phyloP scores from a whole-genome alignment of 2,797 vertebrate species.

The Lycodopsis pacificus region DNA sequence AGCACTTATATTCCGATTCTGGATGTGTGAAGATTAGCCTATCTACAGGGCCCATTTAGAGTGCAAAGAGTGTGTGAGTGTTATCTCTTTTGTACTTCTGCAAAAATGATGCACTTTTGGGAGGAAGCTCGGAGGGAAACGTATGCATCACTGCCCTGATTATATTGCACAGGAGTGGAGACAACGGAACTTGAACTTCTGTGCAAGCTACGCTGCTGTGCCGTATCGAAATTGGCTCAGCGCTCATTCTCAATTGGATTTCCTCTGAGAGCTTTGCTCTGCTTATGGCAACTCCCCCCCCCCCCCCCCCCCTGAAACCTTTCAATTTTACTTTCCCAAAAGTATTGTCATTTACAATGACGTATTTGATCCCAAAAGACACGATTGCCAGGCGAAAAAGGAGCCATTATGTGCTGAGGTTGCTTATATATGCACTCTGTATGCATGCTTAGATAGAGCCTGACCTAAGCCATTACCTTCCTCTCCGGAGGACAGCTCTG shows the following conservation, averaged over 20 bases:
- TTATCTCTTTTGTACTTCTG: background rate
- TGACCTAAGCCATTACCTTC: conserved; percentile 65
- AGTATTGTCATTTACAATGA: conserved; percentile 43
- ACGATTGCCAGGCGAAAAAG: conserved; percentile 54
- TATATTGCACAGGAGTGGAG: background rate
- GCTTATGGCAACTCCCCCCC: background rate
- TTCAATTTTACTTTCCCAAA: conserved; percentile 9
- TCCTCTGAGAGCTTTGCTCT: conserved; percentile 39
- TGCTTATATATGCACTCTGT: conserved; percentile 53
- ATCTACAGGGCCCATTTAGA: background rate
- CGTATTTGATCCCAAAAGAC: conserved; percentile 47
- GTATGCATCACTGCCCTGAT: background rate
- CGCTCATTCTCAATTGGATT: conserved; percentile 30
- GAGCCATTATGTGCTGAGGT: conserved; percentile 63
- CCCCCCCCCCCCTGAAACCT: background rate
- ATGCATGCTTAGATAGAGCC: conserved; percentile 52
- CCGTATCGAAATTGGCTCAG: conserved; percentile 20
- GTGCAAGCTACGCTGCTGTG: conserved; percentile 3
- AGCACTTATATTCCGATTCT: conserved; percentile 17
- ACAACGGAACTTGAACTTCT: conserved; percentile 9
- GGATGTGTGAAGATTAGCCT: background rate
- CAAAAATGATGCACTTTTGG: background rate
- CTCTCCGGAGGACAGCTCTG: conserved; percentile 65
- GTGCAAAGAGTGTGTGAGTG: conserved; percentile 13
- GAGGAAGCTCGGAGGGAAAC: background rate